Evolutionary conservation across 2,113 vertebrate species (phyloP).

Genomic region (Salvelinus fontinalis): DNA sequence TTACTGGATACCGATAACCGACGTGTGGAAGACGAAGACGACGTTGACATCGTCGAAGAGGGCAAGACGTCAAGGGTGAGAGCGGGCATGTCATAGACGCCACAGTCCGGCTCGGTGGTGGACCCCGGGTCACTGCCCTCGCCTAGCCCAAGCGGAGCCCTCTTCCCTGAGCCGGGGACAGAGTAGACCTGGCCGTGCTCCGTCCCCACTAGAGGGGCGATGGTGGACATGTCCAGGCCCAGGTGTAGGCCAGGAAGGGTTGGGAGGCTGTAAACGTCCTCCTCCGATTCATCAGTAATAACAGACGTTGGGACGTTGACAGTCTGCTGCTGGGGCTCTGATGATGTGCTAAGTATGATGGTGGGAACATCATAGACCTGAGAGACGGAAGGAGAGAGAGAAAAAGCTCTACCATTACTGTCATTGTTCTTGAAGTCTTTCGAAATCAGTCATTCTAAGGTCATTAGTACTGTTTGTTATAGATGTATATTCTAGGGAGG

Average conservation of each 20-base stretch:
- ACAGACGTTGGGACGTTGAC: constrained; percentile 64
- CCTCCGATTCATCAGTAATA: constrained; percentile 49
- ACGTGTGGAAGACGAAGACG: constrained; percentile 58
- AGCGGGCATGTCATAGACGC: constrained; percentile 86
- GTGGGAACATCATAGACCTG: constrained; percentile 87
- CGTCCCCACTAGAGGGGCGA: constrained; percentile 39
- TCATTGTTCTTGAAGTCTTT: not conserved
- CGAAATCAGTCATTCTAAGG: not conserved
- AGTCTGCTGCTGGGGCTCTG: constrained; percentile 51
- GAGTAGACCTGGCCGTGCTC: constrained; percentile 57
- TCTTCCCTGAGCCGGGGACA: constrained; percentile 65
- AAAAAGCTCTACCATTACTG: not conserved
- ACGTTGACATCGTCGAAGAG: constrained; percentile 57
- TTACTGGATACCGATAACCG: constrained; percentile 77
- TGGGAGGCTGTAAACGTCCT: constrained; percentile 78
- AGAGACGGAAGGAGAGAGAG: not conserved
- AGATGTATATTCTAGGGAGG: not conserved
- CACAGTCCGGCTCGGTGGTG: constrained; percentile 67
- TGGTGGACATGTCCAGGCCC: constrained; percentile 57
- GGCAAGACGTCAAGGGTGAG: constrained; percentile 65
- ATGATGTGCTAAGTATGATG: constrained; percentile 56
- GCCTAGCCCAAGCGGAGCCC: constrained; percentile 18
- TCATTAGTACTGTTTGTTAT: not conserved
- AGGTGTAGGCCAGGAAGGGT: constrained; percentile 73
- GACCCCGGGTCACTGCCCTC: constrained; percentile 56